Evolutionary conservation across 2,113 vertebrate genomes (phyloP).

Genomic region (Podocnemis expansa): DNA sequence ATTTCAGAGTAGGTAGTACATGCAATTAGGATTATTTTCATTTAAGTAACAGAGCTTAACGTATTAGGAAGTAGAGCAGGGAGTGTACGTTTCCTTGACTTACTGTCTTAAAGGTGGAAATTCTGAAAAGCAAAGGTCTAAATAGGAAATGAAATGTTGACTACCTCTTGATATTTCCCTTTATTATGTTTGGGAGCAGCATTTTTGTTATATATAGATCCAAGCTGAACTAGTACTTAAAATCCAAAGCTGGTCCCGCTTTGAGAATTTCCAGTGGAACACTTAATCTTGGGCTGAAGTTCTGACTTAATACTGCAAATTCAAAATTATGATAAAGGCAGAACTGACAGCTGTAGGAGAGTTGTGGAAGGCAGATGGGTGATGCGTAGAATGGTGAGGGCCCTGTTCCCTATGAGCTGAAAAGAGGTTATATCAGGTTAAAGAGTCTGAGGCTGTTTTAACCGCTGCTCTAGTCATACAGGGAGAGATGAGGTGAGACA

Average conservation of each 20-base stretch:
- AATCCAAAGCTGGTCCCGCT: neutral
- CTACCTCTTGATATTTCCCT: neutral
- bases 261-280: neutral
- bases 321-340: neutral
- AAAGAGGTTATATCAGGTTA: too few species aligned
- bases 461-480: too few species aligned
- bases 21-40: neutral
- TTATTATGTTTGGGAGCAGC: neutral
- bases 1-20: neutral
- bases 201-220: neutral
- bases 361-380: too few species aligned
- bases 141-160: accelerated
- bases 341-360: too few species aligned
- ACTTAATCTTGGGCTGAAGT: neutral
- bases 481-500: too few species aligned
- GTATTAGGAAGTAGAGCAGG: neutral
- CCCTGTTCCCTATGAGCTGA: too few species aligned
- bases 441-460: too few species aligned
- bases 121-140: neutral
- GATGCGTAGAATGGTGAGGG: too few species aligned
- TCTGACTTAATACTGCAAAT: neutral
- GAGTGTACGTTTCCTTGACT: neutral
- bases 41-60: neutral
- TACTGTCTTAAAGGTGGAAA: neutral
- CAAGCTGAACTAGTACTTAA: neutral